Percentiles rank a stretch among this genome's conserved stretches.
phyloP scores from a whole-genome alignment of 2,797 vertebrate genomes.

The Mionectes olivaceus region DNA sequence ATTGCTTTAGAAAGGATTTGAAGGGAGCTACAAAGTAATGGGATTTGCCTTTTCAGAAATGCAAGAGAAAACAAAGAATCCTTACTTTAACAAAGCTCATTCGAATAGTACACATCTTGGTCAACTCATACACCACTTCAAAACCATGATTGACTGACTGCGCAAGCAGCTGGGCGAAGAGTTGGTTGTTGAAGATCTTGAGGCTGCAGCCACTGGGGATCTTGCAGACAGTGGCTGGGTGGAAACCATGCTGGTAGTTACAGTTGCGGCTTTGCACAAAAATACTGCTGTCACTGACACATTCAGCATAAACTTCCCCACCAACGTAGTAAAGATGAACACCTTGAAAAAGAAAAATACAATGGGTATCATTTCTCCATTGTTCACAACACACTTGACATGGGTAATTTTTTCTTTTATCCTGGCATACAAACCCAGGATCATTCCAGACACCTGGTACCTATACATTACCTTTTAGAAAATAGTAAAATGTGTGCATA shows the following conservation, averaged over 20 bases:
- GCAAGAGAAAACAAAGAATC: background rate
- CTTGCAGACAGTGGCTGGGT: slow-evolving; percentile 96
- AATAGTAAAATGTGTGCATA: background rate
- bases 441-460: background rate
- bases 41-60: background rate
- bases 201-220: slow-evolving; percentile 99
- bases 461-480: background rate
- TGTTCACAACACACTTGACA: background rate
- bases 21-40: background rate
- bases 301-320: slow-evolving; percentile 96
- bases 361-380: background rate
- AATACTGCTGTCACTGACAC: slow-evolving; percentile 98
- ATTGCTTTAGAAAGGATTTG: background rate
- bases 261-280: slow-evolving; percentile 99
- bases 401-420: background rate
- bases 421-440: background rate
- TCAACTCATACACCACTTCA: slow-evolving; percentile 97
- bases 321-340: slow-evolving; percentile 96
- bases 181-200: slow-evolving; percentile 99
- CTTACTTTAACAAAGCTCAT: slow-evolving; percentile 99
- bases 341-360: slow-evolving; percentile 74
- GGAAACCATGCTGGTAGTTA: slow-evolving; percentile 98
- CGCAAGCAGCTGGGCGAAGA: slow-evolving; percentile 95
- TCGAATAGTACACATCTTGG: slow-evolving; percentile 98
- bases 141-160: slow-evolving; percentile 98